Percentiles rank a stretch among this genome's conserved stretches.
phyloP scores from a whole-genome alignment of 2,888 invertebrate species.

The Halictus ligatus region DNA sequence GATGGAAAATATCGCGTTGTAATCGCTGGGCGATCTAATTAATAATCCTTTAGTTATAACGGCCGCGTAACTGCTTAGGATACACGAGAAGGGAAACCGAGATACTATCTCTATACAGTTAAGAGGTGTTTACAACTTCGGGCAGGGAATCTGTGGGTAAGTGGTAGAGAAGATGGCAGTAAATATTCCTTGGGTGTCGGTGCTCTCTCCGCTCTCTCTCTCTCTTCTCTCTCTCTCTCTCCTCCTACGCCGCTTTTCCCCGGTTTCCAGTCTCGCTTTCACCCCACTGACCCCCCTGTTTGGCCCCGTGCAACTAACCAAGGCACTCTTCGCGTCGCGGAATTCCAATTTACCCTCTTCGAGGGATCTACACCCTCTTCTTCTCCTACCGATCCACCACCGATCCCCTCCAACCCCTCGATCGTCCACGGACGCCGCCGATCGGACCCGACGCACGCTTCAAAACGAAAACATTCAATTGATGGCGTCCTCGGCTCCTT shows the following conservation, averaged over 20 bases:
- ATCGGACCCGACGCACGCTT: slow-evolving; percentile 61
- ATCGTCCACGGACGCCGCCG: slow-evolving; percentile 55
- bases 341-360: slow-evolving; percentile 73
- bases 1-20: slow-evolving; percentile 6
- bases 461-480: slow-evolving; percentile 81
- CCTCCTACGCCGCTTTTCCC: slow-evolving; percentile 64
- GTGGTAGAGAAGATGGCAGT: slow-evolving; percentile 84
- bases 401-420: neutral
- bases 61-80: slow-evolving; percentile 75
- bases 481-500: slow-evolving; percentile 69
- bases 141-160: slow-evolving; percentile 84
- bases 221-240: slow-evolving; percentile 23
- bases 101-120: slow-evolving; percentile 83
- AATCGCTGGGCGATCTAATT: slow-evolving; percentile 65
- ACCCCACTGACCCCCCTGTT: slow-evolving; percentile 56
- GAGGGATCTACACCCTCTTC: slow-evolving; percentile 52
- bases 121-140: slow-evolving; percentile 84
- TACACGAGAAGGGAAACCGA: slow-evolving; percentile 75
- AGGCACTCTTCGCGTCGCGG: slow-evolving; percentile 69
- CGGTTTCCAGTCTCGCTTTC: slow-evolving; percentile 60
- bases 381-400: neutral
- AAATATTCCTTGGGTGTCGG: slow-evolving; percentile 80
- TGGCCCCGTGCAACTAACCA: slow-evolving; percentile 74
- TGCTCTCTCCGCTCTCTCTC: slow-evolving; percentile 29
- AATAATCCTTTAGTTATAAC: slow-evolving; percentile 75